Evolutionary conservation across 1,140 invertebrate species (phyloP).

Genomic region (Pinna nobilis): DNA sequence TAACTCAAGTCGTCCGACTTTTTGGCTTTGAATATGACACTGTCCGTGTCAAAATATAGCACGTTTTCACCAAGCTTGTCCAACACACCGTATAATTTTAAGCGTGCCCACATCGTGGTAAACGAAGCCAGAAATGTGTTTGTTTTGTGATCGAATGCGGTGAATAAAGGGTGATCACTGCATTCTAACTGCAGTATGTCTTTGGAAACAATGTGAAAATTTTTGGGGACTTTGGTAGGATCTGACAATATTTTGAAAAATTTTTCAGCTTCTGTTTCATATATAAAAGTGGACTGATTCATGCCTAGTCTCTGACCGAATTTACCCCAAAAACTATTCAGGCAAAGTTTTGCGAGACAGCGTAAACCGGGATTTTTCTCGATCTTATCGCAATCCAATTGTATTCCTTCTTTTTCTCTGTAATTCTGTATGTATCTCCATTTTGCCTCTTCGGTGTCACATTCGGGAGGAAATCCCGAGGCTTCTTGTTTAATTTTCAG

Average conservation of each 20-base stretch:
- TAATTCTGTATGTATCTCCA: constrained; percentile 68
- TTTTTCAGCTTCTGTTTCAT: constrained; percentile 37
- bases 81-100: constrained; percentile 71
- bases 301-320: constrained; percentile 40
- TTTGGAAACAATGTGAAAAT: constrained; percentile 40
- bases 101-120: constrained; percentile 70
- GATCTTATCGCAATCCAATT: constrained; percentile 68
- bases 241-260: constrained; percentile 61
- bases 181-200: constrained; percentile 37
- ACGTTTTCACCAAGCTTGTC: constrained; percentile 60
- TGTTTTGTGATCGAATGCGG: constrained; percentile 33
- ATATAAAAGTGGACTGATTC: constrained; percentile 32
- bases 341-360: constrained; percentile 48
- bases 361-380: constrained; percentile 62
- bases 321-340: constrained; percentile 62
- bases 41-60: constrained; percentile 72
- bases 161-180: constrained; percentile 4
- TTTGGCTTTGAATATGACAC: constrained; percentile 49
- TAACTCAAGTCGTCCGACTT: neutral
- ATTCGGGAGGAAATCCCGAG: constrained; percentile 19
- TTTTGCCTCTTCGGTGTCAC: constrained; percentile 33
- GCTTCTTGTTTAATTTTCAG: constrained; percentile 55
- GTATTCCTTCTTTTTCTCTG: constrained; percentile 67
- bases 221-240: constrained; percentile 18
- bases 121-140: constrained; percentile 71